These are phyloP conservation scores for Thrips palmi DNA, from an alignment of 1,140 invertebrate species.

Conservation along the genomic window DNA sequence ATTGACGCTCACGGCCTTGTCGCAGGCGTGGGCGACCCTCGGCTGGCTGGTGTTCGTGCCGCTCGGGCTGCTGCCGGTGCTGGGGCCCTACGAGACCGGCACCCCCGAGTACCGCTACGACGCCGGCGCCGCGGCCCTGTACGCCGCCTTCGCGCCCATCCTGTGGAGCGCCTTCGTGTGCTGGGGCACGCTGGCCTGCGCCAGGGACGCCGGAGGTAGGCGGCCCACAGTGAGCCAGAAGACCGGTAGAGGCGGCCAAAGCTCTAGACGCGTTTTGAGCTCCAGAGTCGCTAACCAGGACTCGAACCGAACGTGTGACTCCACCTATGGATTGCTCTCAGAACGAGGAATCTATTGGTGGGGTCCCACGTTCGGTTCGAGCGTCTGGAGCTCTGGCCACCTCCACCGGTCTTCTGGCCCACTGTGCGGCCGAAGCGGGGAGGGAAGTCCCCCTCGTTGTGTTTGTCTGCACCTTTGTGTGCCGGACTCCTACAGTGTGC, in stretches of 20 bases:
- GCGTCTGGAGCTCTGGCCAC: too few species aligned
- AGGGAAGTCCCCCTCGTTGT: constrained; percentile 48
- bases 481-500: not conserved
- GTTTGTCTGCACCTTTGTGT: constrained; percentile 37
- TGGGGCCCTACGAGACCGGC: constrained; percentile 35
- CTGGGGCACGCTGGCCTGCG: too few species aligned
- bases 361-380: too few species aligned
- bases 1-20: constrained; percentile 10
- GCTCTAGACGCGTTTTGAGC: too few species aligned
- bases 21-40: constrained; percentile 26
- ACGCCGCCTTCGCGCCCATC: constrained; percentile 41
- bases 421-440: too few species aligned
- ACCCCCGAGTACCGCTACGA: constrained; percentile 37
- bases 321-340: too few species aligned
- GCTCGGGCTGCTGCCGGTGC: constrained; percentile 33
- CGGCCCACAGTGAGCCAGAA: too few species aligned
- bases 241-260: too few species aligned
- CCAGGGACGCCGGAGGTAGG: constrained; percentile 46
- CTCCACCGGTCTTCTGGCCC: too few species aligned
- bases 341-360: too few species aligned
- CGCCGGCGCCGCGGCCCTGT: constrained; percentile 36
- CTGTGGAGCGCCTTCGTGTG: constrained; percentile 34
- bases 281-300: constrained; percentile 50
- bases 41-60: constrained; percentile 32
- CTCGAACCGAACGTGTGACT: too few species aligned